Evolutionary conservation across 1,140 invertebrate species (phyloP), one percentile per base, ranked within the genome.

Genomic region (Drosophila aff.): DNA sequence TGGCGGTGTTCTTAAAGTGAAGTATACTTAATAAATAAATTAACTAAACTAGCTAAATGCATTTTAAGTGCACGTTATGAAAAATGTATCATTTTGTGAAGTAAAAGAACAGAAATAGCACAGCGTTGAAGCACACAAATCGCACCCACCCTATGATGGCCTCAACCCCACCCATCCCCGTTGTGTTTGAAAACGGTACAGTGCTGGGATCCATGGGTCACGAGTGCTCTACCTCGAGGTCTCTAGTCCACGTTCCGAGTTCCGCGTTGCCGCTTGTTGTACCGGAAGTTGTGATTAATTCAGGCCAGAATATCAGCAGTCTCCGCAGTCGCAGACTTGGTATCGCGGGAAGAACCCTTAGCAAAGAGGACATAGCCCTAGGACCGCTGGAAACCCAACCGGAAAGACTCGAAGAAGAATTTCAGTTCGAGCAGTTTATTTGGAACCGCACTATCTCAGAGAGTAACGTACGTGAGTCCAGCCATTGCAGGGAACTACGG

Each of bases 161-260:
- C 28, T 49, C 74, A 49, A 73, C 71, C 38, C 47, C 66, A 26
- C 57, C 69, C 23, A 62, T 69, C 11, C 61, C 74, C 43, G 69
- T 85, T 49, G 76, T 89, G 28, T 81, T 92, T 60, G 91, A 92
- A 59, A 92, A 91, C 64, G 90, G 91, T 69, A 89, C 91, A 64
- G 76, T 92, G 68, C 72, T 91, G 62, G 90, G 86, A 60, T 78
- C 83, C 28, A 71, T 92, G 65, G 69, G 79, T 26, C 52, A 46
- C 40, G 69, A 89, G 43, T 43, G 60, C 28, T 49, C 57, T 26
- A 36, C 21, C 38, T 44, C 61, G 47, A 84, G 76, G 43, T 52
- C 46, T 21, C 75, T 76, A 57, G 44, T 50, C 26, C 64, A 68
- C 46, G n/a, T 63, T 18, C 46, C 47, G 53, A 23, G 53, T 40